Evolutionary conservation across 2,888 invertebrate genomes (phyloP).

Genomic region (Vanessa cardui): DNA sequence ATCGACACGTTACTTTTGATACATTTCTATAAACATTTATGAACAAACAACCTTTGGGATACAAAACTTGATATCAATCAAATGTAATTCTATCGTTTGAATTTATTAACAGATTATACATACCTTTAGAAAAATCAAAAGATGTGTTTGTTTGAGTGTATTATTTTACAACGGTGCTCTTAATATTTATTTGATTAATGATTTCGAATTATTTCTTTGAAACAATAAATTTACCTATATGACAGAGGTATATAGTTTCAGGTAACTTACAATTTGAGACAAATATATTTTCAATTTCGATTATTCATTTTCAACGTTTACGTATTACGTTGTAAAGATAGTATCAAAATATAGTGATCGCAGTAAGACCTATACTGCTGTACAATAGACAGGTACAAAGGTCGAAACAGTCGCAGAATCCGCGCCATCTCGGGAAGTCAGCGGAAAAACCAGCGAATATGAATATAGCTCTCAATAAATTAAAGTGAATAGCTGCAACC

Average conservation of each 20-base stretch:
- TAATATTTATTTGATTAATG: no score
- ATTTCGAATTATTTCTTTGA: no score
- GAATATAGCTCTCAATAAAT: conserved; percentile 48
- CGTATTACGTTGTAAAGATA: conserved; percentile 13
- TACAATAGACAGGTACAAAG: conserved; percentile 65
- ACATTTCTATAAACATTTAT: conserved; percentile 34
- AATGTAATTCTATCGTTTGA: neutral
- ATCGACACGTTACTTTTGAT: conserved; percentile 45
- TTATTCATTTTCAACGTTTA: neutral
- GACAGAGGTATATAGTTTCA: no score
- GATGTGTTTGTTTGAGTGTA: no score
- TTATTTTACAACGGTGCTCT: no score
- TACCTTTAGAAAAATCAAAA: no score
- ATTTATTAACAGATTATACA: no score
- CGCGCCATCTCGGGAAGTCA: conserved; percentile 54
- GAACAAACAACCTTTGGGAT: conserved; percentile 6
- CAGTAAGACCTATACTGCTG: conserved; percentile 34
- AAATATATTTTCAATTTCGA: neutral
- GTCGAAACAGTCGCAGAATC: conserved; percentile 57
- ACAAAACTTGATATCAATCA: neutral
- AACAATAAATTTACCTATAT: no score
- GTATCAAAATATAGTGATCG: conserved; percentile 50
- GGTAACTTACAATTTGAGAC: neutral
- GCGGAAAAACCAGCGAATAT: conserved; percentile 52
- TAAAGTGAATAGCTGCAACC: conserved; percentile 46